Percentiles rank a stretch among this genome's conserved stretches.
Evolutionary conservation across 2,888 invertebrate genomes (phyloP).

Genomic region (Prosopocoilus inquinatus): DNA sequence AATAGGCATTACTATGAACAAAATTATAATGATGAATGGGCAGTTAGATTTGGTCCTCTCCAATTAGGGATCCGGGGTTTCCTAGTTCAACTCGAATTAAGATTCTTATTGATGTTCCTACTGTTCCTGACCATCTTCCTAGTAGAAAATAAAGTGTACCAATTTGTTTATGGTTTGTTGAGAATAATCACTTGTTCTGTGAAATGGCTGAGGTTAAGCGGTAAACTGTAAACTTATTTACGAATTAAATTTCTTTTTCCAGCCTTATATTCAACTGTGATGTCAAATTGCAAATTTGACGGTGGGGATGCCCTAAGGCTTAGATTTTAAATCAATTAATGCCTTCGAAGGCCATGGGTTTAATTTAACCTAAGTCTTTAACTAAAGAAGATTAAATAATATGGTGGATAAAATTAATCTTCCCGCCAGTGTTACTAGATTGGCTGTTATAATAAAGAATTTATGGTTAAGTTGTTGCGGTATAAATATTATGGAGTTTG

Average conservation of each 20-base stretch:
- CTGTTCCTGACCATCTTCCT: conserved; percentile 66
- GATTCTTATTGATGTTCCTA: conserved; percentile 68
- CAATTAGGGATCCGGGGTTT: conserved; percentile 64
- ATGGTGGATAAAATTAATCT: conserved; percentile 34
- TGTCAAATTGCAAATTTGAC: conserved; percentile 64
- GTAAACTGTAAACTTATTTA: too few species aligned
- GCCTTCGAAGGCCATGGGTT: conserved; percentile 65
- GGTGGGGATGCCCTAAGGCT: conserved; percentile 56
- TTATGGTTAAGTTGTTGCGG: too few species aligned
- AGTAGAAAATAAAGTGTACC: conserved; percentile 70
- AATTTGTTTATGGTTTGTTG: conserved; percentile 76
- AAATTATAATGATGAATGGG: conserved; percentile 81
- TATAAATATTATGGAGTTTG: too few species aligned
- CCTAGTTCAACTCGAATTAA: conserved; percentile 73
- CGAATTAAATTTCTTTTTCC: too few species aligned
- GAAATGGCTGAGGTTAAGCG: conserved; percentile 63
- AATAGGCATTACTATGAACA: conserved; percentile 62
- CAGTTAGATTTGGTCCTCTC: conserved; percentile 74
- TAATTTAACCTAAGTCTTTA: too few species aligned
- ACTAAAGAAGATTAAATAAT: conserved; percentile 19
- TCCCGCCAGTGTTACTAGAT: conserved; percentile 37
- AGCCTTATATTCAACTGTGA: conserved; percentile 64
- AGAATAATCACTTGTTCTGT: conserved; percentile 66
- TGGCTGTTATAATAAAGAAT: too few species aligned
- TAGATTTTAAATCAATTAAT: conserved; percentile 56